A percentile compares a stretch with the other conserved stretches of the same genome.
Evolutionary conservation across 2,113 vertebrate genomes (phyloP).

Genomic region (Empidonax traillii): DNA sequence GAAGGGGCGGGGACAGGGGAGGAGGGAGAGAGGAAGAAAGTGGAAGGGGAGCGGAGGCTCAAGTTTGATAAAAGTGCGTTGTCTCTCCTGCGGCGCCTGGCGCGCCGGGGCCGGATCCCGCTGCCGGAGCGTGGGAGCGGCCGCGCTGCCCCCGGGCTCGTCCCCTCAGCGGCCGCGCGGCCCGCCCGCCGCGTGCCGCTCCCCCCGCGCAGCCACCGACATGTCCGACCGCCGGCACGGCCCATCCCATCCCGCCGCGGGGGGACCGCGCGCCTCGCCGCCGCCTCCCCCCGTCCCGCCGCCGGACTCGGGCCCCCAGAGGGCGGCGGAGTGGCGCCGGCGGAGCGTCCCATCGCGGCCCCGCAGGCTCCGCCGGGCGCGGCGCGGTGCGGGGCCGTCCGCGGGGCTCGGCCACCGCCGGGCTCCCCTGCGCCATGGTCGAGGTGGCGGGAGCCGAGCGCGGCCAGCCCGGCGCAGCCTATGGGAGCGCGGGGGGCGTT

Average conservation of each 20-base stretch:
- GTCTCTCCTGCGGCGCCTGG: neutral
- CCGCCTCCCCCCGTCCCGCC: too few relatives aligned
- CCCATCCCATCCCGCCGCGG: slow-evolving; percentile 64
- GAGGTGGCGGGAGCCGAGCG: neutral
- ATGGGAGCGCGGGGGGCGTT: neutral
- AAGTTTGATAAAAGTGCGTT: neutral
- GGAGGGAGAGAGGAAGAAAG: neutral
- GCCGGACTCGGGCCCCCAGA: too few relatives aligned
- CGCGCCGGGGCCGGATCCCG: too few relatives aligned
- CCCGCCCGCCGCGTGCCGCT: neutral
- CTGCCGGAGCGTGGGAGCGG: too few relatives aligned
- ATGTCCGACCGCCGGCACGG: slow-evolving; percentile 74
- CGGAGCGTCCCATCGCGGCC: too few relatives aligned
- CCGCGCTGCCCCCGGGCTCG: neutral
- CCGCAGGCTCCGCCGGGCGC: too few relatives aligned
- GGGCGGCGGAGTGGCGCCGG: too few relatives aligned
- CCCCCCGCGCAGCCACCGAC: slow-evolving; percentile 72
- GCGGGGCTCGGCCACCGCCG: neutral
- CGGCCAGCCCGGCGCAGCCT: neutral
- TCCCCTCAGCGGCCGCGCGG: neutral
- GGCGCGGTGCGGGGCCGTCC: neutral
- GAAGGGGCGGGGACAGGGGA: neutral
- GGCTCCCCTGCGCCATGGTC: slow-evolving; percentile 4
- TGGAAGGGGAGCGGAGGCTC: neutral
- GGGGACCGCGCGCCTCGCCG: neutral